Conservation (phyloP, 2,113 vertebrate genomes). For the Lampris megalopsis region DNA sequence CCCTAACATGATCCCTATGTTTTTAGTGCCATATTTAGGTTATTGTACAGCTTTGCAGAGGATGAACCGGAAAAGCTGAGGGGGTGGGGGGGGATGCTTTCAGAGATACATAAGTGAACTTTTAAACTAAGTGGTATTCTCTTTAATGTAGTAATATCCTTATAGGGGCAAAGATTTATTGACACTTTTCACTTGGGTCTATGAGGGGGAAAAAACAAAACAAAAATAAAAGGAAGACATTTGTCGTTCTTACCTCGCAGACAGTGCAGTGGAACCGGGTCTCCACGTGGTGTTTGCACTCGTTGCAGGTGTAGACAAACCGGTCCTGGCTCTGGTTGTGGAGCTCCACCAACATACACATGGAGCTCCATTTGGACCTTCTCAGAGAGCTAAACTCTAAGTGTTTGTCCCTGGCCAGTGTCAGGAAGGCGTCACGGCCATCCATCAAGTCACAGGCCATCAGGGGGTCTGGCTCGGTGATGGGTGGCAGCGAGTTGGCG, state of each 20-base stretch:
- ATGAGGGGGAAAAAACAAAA: no score
- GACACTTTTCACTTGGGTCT: background rate
- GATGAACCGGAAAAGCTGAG: no score
- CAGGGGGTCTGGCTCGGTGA: constrained; percentile 90
- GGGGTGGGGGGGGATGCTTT: no score
- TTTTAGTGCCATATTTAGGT: no score
- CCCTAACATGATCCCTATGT: no score
- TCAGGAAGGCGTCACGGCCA: constrained; percentile 97
- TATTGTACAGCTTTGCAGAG: no score
- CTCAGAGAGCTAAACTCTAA: constrained; percentile 96
- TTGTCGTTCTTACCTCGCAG: constrained; percentile 88
- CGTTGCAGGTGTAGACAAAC: constrained; percentile 98
- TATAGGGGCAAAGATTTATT: background rate
- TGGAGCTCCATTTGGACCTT: constrained; percentile 95
- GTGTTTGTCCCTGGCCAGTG: constrained; percentile 96
- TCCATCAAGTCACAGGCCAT: constrained; percentile 99
- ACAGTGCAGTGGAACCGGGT: constrained; percentile 98
- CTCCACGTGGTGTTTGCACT: constrained; percentile 98
- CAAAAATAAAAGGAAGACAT: no score
- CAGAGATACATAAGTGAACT: background rate
- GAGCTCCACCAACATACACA: constrained; percentile 98
- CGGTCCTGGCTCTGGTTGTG: constrained; percentile 98
- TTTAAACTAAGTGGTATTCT: background rate
- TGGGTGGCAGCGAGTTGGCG: constrained; percentile 94
- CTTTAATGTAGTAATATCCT: background rate